Conservation (phyloP, 2,888 invertebrate species). For the Andrena praecox region DNA sequence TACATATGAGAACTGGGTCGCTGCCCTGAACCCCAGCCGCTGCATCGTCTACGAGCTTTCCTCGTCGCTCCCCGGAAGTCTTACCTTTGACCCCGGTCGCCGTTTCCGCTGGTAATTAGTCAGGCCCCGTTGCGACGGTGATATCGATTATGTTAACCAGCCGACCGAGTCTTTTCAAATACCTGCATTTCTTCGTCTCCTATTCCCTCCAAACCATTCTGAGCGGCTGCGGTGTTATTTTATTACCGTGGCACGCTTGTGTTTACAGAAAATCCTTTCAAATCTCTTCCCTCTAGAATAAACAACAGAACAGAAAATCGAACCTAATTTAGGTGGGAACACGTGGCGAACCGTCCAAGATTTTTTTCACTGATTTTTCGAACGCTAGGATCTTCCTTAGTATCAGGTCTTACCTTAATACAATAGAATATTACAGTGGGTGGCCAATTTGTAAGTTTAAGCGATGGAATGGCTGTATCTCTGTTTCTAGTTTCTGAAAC, state of each 20-base stretch:
- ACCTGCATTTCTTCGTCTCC: not conserved
- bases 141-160: conserved; percentile 34
- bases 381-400: too few relatives aligned
- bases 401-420: too few relatives aligned
- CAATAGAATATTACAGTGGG: too few relatives aligned
- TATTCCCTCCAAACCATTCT: not conserved
- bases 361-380: too few relatives aligned
- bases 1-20: conserved; percentile 81
- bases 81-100: conserved; percentile 66
- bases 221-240: not conserved
- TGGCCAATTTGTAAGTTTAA: too few relatives aligned
- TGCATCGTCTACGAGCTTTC: conserved; percentile 68
- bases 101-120: conserved; percentile 51
- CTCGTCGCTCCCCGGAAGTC: conserved; percentile 66
- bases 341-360: too few relatives aligned
- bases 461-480: too few relatives aligned
- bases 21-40: conserved; percentile 72
- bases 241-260: not conserved
- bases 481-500: too few relatives aligned
- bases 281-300: too few relatives aligned
- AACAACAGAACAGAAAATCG: too few relatives aligned
- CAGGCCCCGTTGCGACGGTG: conserved; percentile 8
- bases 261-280: not conserved
- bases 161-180: not conserved
- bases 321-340: too few relatives aligned